Evolutionary conservation across 2,113 vertebrate species (phyloP).

Genomic region (Phalacrocorax pelagicus): DNA sequence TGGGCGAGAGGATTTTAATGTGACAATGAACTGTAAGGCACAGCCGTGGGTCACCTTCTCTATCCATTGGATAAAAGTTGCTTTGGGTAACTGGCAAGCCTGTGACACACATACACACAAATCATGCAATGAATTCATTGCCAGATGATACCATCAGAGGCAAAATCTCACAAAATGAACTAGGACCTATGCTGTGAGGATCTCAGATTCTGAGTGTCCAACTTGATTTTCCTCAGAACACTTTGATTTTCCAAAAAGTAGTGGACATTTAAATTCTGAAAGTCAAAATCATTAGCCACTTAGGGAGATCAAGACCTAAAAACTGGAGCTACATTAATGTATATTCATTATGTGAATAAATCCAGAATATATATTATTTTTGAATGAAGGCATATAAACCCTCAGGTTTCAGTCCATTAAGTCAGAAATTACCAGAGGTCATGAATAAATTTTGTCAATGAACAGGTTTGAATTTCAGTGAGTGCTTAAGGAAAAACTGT

Average conservation of each 20-base stretch:
- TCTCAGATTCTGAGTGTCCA: neutral
- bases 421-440: constrained; percentile 15
- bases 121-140: neutral
- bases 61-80: neutral
- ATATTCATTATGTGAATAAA: neutral
- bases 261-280: neutral
- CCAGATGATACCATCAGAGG: neutral
- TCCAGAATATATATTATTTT: neutral
- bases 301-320: neutral
- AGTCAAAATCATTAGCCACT: neutral
- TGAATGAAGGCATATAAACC: neutral
- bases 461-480: constrained; percentile 31
- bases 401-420: constrained; percentile 19
- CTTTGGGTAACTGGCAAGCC: neutral
- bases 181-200: neutral
- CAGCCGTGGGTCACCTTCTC: neutral
- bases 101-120: neutral
- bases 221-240: neutral
- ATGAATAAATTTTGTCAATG: constrained; percentile 2
- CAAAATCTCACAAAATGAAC: neutral
- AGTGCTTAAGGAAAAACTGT: constrained; percentile 8
- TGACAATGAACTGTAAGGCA: neutral
- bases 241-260: neutral
- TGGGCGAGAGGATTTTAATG: neutral
- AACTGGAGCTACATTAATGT: neutral